Conservation (phyloP, 92 coral and sea anemone genomes). For the Chrysogorgia sp. region DNA sequence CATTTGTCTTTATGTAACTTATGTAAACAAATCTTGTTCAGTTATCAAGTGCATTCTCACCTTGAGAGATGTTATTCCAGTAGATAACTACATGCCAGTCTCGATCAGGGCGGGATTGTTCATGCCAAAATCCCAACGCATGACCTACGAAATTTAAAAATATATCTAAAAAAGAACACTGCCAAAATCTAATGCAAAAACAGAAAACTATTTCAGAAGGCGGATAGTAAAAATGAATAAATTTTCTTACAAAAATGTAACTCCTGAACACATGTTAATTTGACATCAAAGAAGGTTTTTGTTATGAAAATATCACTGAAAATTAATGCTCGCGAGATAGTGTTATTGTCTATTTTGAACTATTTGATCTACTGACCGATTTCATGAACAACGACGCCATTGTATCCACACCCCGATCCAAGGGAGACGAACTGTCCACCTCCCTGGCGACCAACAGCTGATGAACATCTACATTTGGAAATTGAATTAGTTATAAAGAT, state of each 20-base stretch:
- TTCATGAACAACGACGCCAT: slow-evolving; percentile 6
- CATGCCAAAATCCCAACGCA: background rate
- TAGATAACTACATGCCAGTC: background rate
- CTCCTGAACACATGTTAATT: too few relatives aligned
- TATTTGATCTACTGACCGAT: background rate
- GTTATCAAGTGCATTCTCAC: background rate
- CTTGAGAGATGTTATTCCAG: background rate
- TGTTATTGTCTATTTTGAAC: too few relatives aligned
- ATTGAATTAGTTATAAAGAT: too few relatives aligned
- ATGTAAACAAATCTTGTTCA: background rate
- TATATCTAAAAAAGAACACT: too few relatives aligned
- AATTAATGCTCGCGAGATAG: too few relatives aligned
- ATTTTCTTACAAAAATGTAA: too few relatives aligned
- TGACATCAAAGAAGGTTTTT: too few relatives aligned
- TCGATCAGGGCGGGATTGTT: background rate
- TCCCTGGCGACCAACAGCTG: slow-evolving; percentile 13
- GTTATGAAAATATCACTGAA: too few relatives aligned
- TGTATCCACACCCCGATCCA: background rate
- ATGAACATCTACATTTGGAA: background rate
- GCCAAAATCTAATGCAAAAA: too few relatives aligned
- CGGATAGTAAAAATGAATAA: too few relatives aligned
- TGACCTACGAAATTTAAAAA: background rate
- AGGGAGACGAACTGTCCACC: slow-evolving; percentile 4
- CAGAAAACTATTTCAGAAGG: too few relatives aligned
- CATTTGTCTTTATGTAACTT: too few relatives aligned